phyloP scores from a whole-genome alignment of 2,888 invertebrate genomes.

The Cheilosia grossa region DNA sequence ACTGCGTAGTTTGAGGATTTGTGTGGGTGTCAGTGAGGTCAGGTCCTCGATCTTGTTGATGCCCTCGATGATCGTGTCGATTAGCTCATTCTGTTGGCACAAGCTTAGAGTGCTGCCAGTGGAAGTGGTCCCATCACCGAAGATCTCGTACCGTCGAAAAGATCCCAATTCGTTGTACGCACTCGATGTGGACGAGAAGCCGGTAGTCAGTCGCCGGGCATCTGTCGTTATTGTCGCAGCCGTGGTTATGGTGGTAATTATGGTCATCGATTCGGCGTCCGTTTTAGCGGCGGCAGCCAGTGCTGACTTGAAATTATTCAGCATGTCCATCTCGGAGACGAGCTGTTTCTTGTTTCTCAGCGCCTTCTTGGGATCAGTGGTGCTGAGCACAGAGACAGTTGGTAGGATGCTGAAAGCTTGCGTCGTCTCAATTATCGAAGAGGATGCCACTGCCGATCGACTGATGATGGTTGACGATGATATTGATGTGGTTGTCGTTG shows the following conservation, averaged over 20 bases:
- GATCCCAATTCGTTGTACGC: constrained; percentile 53
- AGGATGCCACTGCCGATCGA: constrained; percentile 31
- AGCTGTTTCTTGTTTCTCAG: constrained; percentile 81
- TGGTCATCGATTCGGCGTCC: constrained; percentile 46
- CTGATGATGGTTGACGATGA: constrained; percentile 51
- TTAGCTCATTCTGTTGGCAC: constrained; percentile 65
- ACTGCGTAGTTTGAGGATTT: constrained; percentile 78
- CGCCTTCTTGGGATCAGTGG: constrained; percentile 75
- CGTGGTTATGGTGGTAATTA: constrained; percentile 32
- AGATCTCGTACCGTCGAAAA: constrained; percentile 14
- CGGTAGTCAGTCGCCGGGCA: constrained; percentile 11
- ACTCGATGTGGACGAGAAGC: constrained; percentile 27
- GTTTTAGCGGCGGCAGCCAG: constrained; percentile 76
- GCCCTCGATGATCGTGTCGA: constrained; percentile 78
- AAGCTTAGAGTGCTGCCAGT: neutral
- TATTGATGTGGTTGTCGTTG: constrained; percentile 33
- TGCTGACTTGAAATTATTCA: constrained; percentile 81
- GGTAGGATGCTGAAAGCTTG: constrained; percentile 47
- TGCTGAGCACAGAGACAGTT: neutral
- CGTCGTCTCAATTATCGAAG: constrained; percentile 38
- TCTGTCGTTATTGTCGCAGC: constrained; percentile 58
- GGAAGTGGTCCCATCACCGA: constrained; percentile 43
- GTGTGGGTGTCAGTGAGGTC: constrained; percentile 76
- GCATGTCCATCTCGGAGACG: constrained; percentile 82
- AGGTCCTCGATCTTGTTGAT: constrained; percentile 81